These are phyloP conservation scores for Scaptomyza reducta DNA, from an alignment of 2,888 invertebrate species.

Conservation along the genomic window DNA sequence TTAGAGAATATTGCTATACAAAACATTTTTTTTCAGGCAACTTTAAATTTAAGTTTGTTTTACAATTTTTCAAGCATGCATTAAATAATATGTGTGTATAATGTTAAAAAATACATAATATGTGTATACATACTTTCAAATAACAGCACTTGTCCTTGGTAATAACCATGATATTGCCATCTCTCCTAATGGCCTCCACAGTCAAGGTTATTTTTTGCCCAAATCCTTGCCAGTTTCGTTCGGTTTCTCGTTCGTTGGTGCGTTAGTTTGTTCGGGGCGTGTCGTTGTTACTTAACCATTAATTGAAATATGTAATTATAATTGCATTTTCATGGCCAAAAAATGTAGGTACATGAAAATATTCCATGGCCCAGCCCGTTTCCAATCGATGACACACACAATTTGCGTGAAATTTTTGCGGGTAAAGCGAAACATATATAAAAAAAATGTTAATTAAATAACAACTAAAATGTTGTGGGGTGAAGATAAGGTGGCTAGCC, in stretches of 20 bases:
- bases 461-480: conserved; percentile 22
- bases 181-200: not conserved
- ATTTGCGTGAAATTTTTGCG: conserved; percentile 7
- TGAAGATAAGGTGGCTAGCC: not conserved
- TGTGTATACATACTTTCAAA: not conserved
- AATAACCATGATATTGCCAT: conserved; percentile 2
- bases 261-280: not conserved
- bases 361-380: conserved; percentile 1
- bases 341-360: not conserved
- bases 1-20: too few species aligned
- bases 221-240: conserved; percentile 3
- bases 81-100: too few species aligned
- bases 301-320: conserved; percentile 65
- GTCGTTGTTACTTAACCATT: conserved; percentile 18
- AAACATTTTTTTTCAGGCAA: too few species aligned
- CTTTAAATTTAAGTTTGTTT: too few species aligned
- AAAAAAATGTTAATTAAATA: conserved; percentile 65
- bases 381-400: conserved; percentile 21
- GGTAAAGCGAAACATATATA: conserved; percentile 9
- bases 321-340: conserved; percentile 51
- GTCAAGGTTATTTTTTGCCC: conserved; percentile 7
- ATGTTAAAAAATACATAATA: not conserved
- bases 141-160: conserved; percentile 6
- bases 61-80: too few species aligned
- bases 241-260: not conserved